These are phyloP conservation scores for Heteromurus nitidus DNA, from an alignment of 2,888 invertebrate species.

Conservation along the genomic window DNA sequence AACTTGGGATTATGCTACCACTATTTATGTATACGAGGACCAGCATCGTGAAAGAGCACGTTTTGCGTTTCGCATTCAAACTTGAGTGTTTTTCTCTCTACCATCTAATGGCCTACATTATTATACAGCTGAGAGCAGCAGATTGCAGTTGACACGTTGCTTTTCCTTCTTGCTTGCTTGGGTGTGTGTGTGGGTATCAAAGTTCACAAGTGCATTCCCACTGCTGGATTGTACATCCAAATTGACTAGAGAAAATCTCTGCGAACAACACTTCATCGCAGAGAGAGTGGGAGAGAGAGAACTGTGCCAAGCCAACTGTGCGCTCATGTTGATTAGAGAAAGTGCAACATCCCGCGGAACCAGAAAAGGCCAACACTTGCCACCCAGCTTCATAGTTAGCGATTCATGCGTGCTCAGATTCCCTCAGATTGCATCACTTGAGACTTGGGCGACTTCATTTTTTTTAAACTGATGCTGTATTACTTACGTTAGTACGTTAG, in stretches of 20 bases:
- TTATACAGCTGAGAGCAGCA: conserved; percentile 30
- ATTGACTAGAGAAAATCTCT: conserved; percentile 25
- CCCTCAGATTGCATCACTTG: too few relatives aligned
- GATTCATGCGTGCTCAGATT: too few relatives aligned
- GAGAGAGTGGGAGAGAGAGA: background rate
- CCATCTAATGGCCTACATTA: conserved; percentile 39
- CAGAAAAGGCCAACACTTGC: background rate
- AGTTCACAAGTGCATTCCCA: conserved; percentile 47
- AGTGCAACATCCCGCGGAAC: conserved; percentile 32
- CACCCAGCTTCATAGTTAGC: too few relatives aligned
- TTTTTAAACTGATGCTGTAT: too few relatives aligned
- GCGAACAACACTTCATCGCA: background rate
- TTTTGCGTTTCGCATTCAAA: background rate
- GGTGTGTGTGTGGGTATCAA: conserved; percentile 27
- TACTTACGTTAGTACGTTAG: too few relatives aligned
- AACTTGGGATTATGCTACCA: too few relatives aligned
- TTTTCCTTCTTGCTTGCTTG: background rate
- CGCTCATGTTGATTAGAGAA: conserved; percentile 30
- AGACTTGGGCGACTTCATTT: too few relatives aligned
- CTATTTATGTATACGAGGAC: background rate
- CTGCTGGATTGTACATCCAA: background rate
- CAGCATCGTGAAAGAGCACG: background rate
- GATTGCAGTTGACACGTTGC: conserved; percentile 60
- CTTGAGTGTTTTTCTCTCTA: background rate
- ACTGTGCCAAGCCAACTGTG: conserved; percentile 38